Conservation (phyloP, 2,888 invertebrate genomes). For the Liodrosophila aerea region DNA sequence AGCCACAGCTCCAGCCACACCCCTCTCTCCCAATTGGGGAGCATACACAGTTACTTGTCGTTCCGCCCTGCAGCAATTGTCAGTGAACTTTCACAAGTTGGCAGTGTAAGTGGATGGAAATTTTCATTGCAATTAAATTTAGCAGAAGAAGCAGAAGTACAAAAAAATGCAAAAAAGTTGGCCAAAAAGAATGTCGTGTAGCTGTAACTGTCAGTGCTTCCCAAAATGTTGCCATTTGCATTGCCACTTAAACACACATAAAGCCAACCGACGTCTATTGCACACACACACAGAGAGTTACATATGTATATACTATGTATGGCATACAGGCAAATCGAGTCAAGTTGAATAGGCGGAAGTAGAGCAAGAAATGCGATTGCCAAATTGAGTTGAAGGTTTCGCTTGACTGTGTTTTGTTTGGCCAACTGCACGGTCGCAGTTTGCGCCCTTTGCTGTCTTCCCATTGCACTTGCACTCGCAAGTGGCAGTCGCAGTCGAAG, state of each 20-base stretch:
- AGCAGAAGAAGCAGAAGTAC: slow-evolving; percentile 45
- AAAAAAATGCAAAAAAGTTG: slow-evolving; percentile 29
- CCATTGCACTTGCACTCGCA: neutral
- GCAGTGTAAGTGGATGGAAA: slow-evolving; percentile 60
- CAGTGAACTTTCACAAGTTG: slow-evolving; percentile 58
- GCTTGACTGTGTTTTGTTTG: slow-evolving; percentile 78
- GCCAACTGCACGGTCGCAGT: slow-evolving; percentile 66
- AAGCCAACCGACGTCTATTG: slow-evolving; percentile 41
- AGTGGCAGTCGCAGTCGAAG: slow-evolving; percentile 11
- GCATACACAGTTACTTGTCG: neutral
- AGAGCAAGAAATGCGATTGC: slow-evolving; percentile 79
- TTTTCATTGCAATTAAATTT: slow-evolving; percentile 75
- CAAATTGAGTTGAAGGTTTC: slow-evolving; percentile 78
- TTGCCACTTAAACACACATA: slow-evolving; percentile 79
- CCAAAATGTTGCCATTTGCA: slow-evolving; percentile 76
- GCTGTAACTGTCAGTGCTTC: slow-evolving; percentile 60
- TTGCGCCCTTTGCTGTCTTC: slow-evolving; percentile 59
- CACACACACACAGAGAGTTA: slow-evolving; percentile 18
- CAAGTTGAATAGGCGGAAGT: slow-evolving; percentile 79
- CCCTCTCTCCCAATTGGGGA: neutral
- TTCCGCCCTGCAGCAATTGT: slow-evolving; percentile 36
- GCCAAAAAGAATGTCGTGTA: slow-evolving; percentile 60
- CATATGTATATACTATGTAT: slow-evolving; percentile 11
- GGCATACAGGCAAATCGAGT: slow-evolving; percentile 75
- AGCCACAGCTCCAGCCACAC: neutral